These are phyloP conservation scores for Brassicogethes aeneus DNA, from an alignment of 2,888 invertebrate species.

Conservation along the genomic window DNA sequence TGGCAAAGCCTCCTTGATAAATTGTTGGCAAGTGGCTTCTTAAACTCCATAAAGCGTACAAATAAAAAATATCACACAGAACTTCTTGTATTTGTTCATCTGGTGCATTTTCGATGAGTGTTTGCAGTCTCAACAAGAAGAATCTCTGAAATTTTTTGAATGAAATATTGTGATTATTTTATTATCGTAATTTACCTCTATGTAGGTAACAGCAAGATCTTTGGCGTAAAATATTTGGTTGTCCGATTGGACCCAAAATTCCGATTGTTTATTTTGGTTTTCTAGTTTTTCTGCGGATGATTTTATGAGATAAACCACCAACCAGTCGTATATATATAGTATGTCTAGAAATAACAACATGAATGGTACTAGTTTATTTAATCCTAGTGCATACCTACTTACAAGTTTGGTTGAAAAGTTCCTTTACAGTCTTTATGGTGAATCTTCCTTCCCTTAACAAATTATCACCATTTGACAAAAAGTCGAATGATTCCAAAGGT, in stretches of 20 bases:
- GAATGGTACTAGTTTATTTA: too few relatives aligned
- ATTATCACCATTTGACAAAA: conserved; percentile 46
- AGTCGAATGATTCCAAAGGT: conserved; percentile 56
- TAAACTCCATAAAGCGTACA: conserved; percentile 55
- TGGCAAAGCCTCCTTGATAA: conserved; percentile 45
- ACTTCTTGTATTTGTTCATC: conserved; percentile 26
- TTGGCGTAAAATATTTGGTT: neutral
- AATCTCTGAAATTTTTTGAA: conserved; percentile 50
- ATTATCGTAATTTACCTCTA: too few relatives aligned
- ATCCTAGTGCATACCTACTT: too few relatives aligned
- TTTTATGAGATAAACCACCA: neutral
- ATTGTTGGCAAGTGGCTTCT: conserved; percentile 68
- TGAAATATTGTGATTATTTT: too few relatives aligned
- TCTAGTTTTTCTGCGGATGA: conserved; percentile 16
- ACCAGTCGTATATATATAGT: neutral
- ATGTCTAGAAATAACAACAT: too few relatives aligned
- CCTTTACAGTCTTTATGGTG: conserved; percentile 38
- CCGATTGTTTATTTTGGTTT: conserved; percentile 4
- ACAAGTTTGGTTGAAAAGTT: conserved; percentile 36
- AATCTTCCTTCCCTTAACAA: conserved; percentile 46
- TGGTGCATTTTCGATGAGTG: conserved; percentile 37
- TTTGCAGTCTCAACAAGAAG: conserved; percentile 46
- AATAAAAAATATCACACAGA: conserved; percentile 41
- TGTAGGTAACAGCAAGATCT: conserved; percentile 43
- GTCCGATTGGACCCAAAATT: conserved; percentile 56